Evolutionary conservation across 2,888 invertebrate species (phyloP).

Genomic region (Drosophila buzzatii): DNA sequence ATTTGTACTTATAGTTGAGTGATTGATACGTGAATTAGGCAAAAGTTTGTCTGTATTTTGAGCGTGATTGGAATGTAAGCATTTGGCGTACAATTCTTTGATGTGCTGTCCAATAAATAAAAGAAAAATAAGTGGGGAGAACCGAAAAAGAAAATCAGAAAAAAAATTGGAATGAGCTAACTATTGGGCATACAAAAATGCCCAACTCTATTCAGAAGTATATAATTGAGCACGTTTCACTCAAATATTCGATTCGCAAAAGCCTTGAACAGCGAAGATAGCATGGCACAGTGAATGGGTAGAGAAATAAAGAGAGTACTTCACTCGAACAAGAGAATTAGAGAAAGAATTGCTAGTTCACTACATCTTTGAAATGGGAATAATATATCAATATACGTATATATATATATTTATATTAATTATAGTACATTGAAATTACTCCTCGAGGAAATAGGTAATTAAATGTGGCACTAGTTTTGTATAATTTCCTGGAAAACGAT

Average conservation of each 20-base stretch:
- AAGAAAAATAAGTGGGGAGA: not conserved
- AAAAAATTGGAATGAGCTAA: conserved; percentile 1
- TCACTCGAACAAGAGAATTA: not conserved
- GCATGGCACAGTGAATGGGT: not conserved
- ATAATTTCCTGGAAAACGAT: too few species aligned
- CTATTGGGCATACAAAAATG: conserved; percentile 13
- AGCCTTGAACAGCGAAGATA: not conserved
- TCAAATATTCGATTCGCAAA: conserved; percentile 48
- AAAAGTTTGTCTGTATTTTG: conserved; percentile 45
- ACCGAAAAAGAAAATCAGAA: not conserved
- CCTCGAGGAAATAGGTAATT: too few species aligned
- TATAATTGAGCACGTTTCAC: conserved; percentile 55
- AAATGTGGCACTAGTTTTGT: too few species aligned
- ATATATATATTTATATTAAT: too few species aligned
- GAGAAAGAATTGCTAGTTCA: not conserved
- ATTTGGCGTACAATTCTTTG: conserved; percentile 38
- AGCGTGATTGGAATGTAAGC: conserved; percentile 55
- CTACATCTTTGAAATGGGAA: not conserved
- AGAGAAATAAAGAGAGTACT: not conserved
- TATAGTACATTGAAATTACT: too few species aligned
- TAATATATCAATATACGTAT: too few species aligned
- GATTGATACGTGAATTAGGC: conserved; percentile 62
- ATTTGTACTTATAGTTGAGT: conserved; percentile 59
- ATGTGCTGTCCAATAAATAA: conserved; percentile 34
- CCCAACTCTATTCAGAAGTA: conserved; percentile 6